These are phyloP conservation scores for Sebastes iracundus DNA, from an alignment of 2,797 vertebrate species.

Conservation along the genomic window DNA sequence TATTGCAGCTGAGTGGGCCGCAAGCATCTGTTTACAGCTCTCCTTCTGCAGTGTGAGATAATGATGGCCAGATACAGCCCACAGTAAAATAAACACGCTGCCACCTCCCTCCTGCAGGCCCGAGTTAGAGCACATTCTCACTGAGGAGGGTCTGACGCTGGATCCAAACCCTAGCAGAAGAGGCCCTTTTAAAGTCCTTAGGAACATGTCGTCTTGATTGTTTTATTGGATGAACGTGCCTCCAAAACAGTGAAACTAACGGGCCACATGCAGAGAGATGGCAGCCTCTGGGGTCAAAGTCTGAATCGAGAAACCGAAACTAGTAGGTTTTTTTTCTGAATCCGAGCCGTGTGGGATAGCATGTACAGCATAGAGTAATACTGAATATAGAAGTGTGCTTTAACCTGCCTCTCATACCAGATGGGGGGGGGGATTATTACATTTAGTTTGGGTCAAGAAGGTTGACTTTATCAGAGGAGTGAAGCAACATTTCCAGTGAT, in stretches of 20 bases:
- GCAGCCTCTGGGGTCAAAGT: background rate
- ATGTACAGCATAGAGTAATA: background rate
- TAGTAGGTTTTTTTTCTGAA: background rate
- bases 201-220: slow-evolving; percentile 9
- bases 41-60: slow-evolving; percentile 79
- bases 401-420: slow-evolving; percentile 40
- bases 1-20: slow-evolving; percentile 65
- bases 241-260: slow-evolving; percentile 7
- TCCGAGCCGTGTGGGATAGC: background rate
- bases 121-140: slow-evolving; percentile 31
- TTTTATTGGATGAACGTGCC: slow-evolving; percentile 46
- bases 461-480: slow-evolving; percentile 17
- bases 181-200: slow-evolving; percentile 1
- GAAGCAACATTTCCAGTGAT: slow-evolving; percentile 28
- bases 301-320: background rate
- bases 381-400: slow-evolving; percentile 7
- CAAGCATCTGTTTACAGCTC: slow-evolving; percentile 77
- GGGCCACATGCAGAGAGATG: background rate
- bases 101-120: slow-evolving; percentile 69
- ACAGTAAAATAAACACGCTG: slow-evolving; percentile 80
- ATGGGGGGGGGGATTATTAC: slow-evolving; percentile 41
- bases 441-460: slow-evolving; percentile 40
- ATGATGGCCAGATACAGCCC: slow-evolving; percentile 77
- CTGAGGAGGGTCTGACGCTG: slow-evolving; percentile 50
- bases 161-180: slow-evolving; percentile 31